Percentiles rank a stretch among this genome's conserved stretches.
These are phyloP conservation scores for Euproctis similis DNA, from an alignment of 2,888 invertebrate species.

Conservation along the genomic window DNA sequence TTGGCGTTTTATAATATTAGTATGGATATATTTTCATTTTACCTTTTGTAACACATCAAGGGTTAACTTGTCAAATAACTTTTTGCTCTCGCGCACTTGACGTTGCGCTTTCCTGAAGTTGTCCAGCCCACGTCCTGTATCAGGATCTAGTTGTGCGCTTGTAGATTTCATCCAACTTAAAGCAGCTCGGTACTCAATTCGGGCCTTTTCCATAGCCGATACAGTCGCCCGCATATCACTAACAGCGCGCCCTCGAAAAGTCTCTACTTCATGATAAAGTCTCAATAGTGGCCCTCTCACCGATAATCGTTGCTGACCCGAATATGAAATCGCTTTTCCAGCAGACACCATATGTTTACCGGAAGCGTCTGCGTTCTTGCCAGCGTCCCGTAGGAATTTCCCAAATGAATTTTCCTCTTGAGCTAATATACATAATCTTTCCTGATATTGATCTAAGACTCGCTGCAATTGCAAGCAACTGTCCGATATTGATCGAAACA, in stretches of 20 bases:
- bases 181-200: constrained; percentile 96
- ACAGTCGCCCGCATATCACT: constrained; percentile 94
- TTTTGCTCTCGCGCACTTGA: constrained; percentile 87
- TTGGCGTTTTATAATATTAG: too few species aligned
- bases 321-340: constrained; percentile 90
- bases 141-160: constrained; percentile 96
- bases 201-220: constrained; percentile 93
- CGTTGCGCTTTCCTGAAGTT: constrained; percentile 94
- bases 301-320: constrained; percentile 93
- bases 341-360: constrained; percentile 75
- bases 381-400: constrained; percentile 94
- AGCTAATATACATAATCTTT: constrained; percentile 91
- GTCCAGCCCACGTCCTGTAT: constrained; percentile 95
- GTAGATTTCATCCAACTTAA: constrained; percentile 99
- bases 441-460: constrained; percentile 94
- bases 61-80: constrained; percentile 93
- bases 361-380: constrained; percentile 92
- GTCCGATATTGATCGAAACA: constrained; percentile 93
- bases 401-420: constrained; percentile 97
- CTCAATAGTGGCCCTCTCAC: constrained; percentile 89
- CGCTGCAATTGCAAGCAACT: constrained; percentile 91
- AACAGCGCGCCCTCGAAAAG: constrained; percentile 95
- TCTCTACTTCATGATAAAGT: constrained; percentile 97
- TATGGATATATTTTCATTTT: too few species aligned
- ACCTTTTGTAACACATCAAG: constrained; percentile 96